Evolutionary conservation across 2,888 invertebrate species (phyloP).

Genomic region (Nineta flava): DNA sequence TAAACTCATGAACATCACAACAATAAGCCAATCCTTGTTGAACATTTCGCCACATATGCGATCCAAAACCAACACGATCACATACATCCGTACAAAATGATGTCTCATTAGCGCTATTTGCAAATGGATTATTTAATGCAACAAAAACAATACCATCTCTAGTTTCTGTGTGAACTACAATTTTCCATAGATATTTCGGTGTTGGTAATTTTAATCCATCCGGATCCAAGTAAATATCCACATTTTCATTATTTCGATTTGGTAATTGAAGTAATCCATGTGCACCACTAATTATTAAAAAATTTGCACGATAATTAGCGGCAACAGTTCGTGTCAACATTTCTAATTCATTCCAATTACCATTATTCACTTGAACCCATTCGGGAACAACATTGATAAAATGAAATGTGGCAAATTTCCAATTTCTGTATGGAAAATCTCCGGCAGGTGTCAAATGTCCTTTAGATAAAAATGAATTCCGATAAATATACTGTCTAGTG

Average conservation of each 20-base stretch:
- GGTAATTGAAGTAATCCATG: constrained; percentile 25
- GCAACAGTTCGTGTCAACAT: constrained; percentile 25
- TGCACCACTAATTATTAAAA: constrained; percentile 29
- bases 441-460: constrained; percentile 36
- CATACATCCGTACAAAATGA: constrained; percentile 18
- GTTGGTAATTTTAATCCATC: constrained; percentile 24
- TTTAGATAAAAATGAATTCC: constrained; percentile 24
- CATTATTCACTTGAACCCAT: constrained; percentile 32
- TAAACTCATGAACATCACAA: not conserved
- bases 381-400: constrained; percentile 35
- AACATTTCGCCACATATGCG: not conserved
- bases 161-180: constrained; percentile 20
- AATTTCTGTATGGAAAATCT: constrained; percentile 31
- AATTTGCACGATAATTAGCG: constrained; percentile 19
- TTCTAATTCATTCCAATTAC: constrained; percentile 34
- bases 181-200: constrained; percentile 25
- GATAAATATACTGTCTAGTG: constrained; percentile 20
- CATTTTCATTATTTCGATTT: constrained; percentile 19
- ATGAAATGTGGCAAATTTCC: constrained; percentile 32
- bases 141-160: constrained; percentile 25
- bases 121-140: constrained; percentile 26
- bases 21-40: not conserved
- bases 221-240: constrained; percentile 25
- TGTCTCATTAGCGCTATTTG: constrained; percentile 9
- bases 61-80: constrained; percentile 14